These are phyloP conservation scores for Meghimatium bilineatum DNA, from an alignment of 2,888 invertebrate species.

Conservation along the genomic window DNA sequence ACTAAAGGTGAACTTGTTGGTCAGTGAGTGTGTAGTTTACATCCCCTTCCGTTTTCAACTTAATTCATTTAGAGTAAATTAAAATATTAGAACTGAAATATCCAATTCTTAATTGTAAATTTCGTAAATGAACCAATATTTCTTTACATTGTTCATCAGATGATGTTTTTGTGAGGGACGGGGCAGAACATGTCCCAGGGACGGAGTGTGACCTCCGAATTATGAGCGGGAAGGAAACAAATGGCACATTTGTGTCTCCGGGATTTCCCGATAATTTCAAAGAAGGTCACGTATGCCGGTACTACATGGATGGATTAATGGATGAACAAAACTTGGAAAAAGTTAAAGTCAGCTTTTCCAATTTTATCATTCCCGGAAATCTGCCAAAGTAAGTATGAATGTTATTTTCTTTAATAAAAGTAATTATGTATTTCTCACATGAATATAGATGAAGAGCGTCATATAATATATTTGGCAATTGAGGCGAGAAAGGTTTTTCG, in stretches of 20 bases:
- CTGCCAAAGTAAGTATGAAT: slow-evolving; percentile 66
- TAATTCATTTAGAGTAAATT: too few relatives aligned
- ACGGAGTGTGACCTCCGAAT: slow-evolving; percentile 98
- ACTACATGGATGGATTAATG: slow-evolving; percentile 94
- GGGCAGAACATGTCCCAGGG: slow-evolving; percentile 40
- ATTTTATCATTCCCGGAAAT: slow-evolving; percentile 89
- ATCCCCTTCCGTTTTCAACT: too few relatives aligned
- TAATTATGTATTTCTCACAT: too few relatives aligned
- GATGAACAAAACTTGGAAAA: slow-evolving; percentile 96
- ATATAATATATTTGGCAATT: too few relatives aligned
- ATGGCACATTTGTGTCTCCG: slow-evolving; percentile 94
- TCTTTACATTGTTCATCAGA: not conserved
- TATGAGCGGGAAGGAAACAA: slow-evolving; percentile 93
- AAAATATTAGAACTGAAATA: too few relatives aligned
- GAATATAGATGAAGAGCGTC: too few relatives aligned
- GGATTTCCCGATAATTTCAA: slow-evolving; percentile 97
- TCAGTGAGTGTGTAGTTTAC: too few relatives aligned
- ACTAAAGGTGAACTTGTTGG: too few relatives aligned
- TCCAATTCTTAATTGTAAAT: too few relatives aligned
- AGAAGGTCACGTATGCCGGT: slow-evolving; percentile 96
- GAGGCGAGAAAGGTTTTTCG: too few relatives aligned
- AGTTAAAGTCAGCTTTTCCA: slow-evolving; percentile 90
- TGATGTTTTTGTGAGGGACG: slow-evolving; percentile 23
- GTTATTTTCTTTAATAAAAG: too few relatives aligned
- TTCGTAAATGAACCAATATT: not conserved